phyloP scores from a whole-genome alignment of 2,797 vertebrate genomes.

The Sus cebifrons region DNA sequence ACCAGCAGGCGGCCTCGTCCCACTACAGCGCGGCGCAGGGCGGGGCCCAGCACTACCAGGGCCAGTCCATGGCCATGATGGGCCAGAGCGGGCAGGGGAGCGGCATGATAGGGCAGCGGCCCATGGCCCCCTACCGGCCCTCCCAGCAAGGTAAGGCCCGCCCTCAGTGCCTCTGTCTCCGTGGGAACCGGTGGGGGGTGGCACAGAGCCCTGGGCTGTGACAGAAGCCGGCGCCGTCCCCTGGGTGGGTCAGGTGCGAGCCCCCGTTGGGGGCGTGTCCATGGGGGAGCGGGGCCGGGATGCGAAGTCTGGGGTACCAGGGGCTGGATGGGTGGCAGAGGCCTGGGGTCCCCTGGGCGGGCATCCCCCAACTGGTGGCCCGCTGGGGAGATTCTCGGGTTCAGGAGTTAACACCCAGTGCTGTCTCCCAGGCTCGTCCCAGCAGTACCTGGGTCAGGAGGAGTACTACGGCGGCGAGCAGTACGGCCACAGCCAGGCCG shows the following conservation, averaged over 20 bases:
- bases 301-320: neutral
- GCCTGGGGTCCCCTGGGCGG: neutral
- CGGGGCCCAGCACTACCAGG: slow-evolving; percentile 96
- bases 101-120: slow-evolving; percentile 96
- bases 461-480: slow-evolving; percentile 97
- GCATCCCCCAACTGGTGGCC: too few relatives aligned
- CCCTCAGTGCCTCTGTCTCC: too few relatives aligned
- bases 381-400: rapidly evolving
- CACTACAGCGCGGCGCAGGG: slow-evolving; percentile 96
- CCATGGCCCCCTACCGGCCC: slow-evolving; percentile 96
- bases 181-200: neutral
- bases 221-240: too few relatives aligned
- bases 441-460: slow-evolving; percentile 97
- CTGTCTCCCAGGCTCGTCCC: slow-evolving; percentile 94
- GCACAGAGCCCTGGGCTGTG: too few relatives aligned
- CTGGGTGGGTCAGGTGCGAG: too few relatives aligned
- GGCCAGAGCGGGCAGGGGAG: slow-evolving; percentile 96
- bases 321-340: neutral
- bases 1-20: slow-evolving; percentile 95
- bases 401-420: rapidly evolving
- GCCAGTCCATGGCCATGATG: slow-evolving; percentile 96
- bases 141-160: slow-evolving; percentile 95
- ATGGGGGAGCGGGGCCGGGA: neutral
- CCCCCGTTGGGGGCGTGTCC: too few relatives aligned
- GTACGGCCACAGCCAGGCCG: slow-evolving; percentile 96